These are phyloP conservation scores for Rhysida immarginata DNA, from an alignment of 1,140 invertebrate species.

Conservation along the genomic window DNA sequence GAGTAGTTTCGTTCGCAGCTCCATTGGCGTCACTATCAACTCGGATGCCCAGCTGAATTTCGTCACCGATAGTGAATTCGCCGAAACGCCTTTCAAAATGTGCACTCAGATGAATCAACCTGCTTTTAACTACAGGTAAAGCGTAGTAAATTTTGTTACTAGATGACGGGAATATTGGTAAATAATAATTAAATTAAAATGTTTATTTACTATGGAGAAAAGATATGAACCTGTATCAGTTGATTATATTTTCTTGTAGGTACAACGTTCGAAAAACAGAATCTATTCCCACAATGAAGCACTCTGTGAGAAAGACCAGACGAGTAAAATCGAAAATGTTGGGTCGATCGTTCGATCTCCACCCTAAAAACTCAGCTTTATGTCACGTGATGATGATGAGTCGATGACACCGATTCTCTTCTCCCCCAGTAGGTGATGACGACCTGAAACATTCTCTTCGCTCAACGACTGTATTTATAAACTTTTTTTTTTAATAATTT, in stretches of 20 bases:
- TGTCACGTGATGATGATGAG: too few species aligned
- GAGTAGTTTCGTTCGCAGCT: slow-evolving; percentile 48
- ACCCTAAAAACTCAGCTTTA: not conserved
- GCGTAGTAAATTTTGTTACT: not conserved
- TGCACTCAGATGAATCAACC: slow-evolving; percentile 66
- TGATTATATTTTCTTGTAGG: slow-evolving; percentile 1
- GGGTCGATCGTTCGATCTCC: not conserved
- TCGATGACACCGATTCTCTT: too few species aligned
- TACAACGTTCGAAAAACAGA: not conserved
- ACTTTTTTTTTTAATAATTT: too few species aligned
- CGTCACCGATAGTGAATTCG: slow-evolving; percentile 63
- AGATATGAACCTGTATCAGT: too few species aligned
- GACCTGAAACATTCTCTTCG: too few species aligned
- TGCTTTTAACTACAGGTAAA: slow-evolving; percentile 28
- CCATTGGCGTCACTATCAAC: slow-evolving; percentile 50
- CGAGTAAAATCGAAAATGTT: not conserved
- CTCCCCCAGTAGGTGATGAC: too few species aligned
- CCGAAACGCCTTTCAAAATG: slow-evolving; percentile 47
- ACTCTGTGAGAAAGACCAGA: not conserved
- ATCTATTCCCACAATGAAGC: not conserved
- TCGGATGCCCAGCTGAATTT: slow-evolving; percentile 56
- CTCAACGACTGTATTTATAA: too few species aligned
- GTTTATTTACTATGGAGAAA: not conserved
- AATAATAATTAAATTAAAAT: not conserved
- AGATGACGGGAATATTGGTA: not conserved